Evolutionary conservation across 37 sponge, comb jelly and placozoan genomes (phyloP).

Genomic region (Cliona cf. orientalis): DNA sequence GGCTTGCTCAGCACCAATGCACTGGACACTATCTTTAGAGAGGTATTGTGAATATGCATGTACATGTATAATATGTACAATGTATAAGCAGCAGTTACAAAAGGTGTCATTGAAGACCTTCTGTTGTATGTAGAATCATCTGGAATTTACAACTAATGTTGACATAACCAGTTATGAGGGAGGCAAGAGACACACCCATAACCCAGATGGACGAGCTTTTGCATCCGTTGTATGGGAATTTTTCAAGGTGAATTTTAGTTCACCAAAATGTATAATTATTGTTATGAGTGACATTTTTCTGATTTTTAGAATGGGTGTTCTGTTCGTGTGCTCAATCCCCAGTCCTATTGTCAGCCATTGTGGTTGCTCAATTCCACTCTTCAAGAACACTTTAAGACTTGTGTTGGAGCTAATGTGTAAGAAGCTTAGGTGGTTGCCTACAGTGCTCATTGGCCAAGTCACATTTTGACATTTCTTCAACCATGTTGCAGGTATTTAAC

Average conservation of each 20-base stretch:
- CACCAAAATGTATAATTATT: not conserved
- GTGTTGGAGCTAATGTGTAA: constrained; percentile 92
- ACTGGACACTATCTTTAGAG: constrained; percentile 81
- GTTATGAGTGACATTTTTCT: not conserved
- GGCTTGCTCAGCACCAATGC: constrained; percentile 84
- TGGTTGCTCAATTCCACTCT: constrained; percentile 87
- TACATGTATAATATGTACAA: not conserved
- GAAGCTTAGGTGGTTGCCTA: constrained; percentile 19
- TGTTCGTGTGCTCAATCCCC: constrained; percentile 93
- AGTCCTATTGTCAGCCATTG: constrained; percentile 80
- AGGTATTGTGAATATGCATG: constrained; percentile 43
- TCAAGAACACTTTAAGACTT: constrained; percentile 89
- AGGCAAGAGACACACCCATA: constrained; percentile 84
- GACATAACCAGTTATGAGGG: constrained; percentile 87
- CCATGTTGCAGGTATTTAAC: constrained; percentile 84
- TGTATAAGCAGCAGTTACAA: not conserved
- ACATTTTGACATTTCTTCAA: not conserved
- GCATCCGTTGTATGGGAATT: constrained; percentile 80
- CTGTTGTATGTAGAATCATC: constrained; percentile 51
- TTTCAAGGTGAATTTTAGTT: constrained; percentile 59
- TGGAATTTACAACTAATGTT: constrained; percentile 85
- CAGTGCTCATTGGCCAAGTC: not conserved
- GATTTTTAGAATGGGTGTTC: constrained; percentile 85
- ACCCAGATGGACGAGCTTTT: constrained; percentile 83
- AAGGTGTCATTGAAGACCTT: not conserved